Percentiles rank a stretch among this genome's conserved stretches.
Conservation (phyloP, 2,797 vertebrate genomes). For the Florisuga fusca region DNA sequence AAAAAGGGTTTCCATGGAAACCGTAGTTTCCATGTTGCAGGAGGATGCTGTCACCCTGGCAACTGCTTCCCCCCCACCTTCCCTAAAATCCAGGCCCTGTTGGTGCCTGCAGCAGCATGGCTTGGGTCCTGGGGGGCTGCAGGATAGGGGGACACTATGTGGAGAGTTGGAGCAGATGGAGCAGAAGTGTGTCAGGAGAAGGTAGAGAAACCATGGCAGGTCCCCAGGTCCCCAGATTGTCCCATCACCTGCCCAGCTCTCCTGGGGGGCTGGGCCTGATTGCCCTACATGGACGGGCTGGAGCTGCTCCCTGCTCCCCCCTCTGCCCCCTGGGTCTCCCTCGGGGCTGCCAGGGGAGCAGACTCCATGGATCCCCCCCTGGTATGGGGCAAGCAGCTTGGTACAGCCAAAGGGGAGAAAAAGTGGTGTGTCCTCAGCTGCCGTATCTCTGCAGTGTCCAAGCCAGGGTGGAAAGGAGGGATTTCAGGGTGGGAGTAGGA, state of each 20-base stretch:
- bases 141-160: not conserved
- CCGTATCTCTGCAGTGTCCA: not conserved
- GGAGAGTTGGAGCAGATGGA: not conserved
- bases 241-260: not conserved
- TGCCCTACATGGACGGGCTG: not conserved
- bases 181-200: conserved; percentile 46
- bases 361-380: not conserved
- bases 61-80: conserved; percentile 45
- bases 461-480: rapidly evolving
- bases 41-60: conserved; percentile 78
- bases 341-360: rapidly evolving
- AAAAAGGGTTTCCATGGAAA: conserved; percentile 82
- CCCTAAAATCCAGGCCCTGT: not conserved
- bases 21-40: conserved; percentile 74
- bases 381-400: rapidly evolving
- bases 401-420: not conserved
- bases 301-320: not conserved
- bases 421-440: not conserved
- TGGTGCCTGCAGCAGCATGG: not conserved
- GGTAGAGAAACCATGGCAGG: not conserved
- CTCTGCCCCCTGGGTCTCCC: rapidly evolving
- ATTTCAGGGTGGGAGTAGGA: not conserved
- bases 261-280: conserved; percentile 34
- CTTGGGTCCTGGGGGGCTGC: not conserved
- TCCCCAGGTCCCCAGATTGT: not conserved